phyloP scores from a whole-genome alignment of 2,797 vertebrate species.

The Lepidocolaptes lacrymiger region DNA sequence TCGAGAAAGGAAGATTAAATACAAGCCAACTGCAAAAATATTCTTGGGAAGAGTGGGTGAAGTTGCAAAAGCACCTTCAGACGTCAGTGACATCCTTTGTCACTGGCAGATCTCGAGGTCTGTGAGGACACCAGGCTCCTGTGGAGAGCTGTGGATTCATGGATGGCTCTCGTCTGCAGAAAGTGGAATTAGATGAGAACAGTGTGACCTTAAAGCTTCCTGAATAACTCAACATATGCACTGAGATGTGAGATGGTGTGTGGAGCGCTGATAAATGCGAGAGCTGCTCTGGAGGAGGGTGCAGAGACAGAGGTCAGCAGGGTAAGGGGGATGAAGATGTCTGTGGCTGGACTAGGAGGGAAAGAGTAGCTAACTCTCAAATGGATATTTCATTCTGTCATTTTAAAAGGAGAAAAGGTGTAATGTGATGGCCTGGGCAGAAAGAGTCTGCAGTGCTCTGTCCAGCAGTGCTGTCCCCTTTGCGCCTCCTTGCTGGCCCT shows the following conservation, averaged over 20 bases:
- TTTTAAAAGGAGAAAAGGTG: neutral
- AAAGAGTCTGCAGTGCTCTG: neutral
- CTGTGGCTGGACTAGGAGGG: neutral
- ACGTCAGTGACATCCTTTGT: neutral
- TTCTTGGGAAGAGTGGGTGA: neutral
- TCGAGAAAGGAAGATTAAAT: neutral
- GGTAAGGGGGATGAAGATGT: neutral
- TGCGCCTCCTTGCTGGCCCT: neutral
- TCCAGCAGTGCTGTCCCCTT: neutral
- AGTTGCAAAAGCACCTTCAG: neutral
- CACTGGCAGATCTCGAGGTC: rapidly evolving
- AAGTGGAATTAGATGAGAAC: neutral
- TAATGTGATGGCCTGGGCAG: neutral
- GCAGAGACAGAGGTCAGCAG: neutral
- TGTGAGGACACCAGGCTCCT: neutral
- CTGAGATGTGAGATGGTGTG: neutral
- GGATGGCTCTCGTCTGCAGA: neutral
- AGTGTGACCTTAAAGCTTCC: neutral
- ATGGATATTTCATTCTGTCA: neutral
- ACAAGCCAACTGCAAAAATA: neutral
- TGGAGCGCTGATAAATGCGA: neutral
- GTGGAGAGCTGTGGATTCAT: neutral
- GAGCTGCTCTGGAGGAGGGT: neutral
- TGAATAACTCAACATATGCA: rapidly evolving
- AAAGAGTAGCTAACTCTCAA: neutral